phyloP scores from a whole-genome alignment of 1,140 invertebrate genomes.

The Drosophila nigromelanica region DNA sequence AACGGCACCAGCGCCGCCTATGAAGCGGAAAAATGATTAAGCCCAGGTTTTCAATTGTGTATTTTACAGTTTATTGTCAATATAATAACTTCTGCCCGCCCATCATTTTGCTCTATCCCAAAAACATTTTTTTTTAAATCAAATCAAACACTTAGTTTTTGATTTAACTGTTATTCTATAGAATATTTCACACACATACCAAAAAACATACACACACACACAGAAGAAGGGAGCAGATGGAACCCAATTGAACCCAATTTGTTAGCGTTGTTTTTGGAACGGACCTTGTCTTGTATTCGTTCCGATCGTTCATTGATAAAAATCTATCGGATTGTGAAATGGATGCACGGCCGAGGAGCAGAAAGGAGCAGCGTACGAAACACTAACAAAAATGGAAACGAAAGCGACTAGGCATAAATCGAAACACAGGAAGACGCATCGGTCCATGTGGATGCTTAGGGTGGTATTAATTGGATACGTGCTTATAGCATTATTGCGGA shows the following conservation, averaged over 20 bases:
- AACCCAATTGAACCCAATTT: no score
- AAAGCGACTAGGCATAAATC: no score
- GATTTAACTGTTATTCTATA: no score
- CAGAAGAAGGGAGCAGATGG: not conserved
- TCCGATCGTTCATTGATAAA: not conserved
- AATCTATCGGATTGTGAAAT: not conserved
- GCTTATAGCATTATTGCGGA: constrained; percentile 32
- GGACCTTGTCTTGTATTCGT: not conserved
- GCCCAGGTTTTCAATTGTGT: no score
- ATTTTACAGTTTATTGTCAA: not conserved
- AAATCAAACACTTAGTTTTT: no score
- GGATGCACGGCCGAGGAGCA: not conserved
- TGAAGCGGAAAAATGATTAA: constrained; percentile 1
- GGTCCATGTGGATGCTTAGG: not conserved
- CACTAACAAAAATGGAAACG: not conserved
- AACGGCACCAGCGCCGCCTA: not conserved
- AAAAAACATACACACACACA: not conserved
- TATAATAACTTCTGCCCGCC: no score
- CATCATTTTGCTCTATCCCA: no score
- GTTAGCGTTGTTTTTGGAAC: not conserved
- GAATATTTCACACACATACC: no score
- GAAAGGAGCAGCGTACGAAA: not conserved
- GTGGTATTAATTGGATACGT: constrained; percentile 21
- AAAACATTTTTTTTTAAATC: no score
- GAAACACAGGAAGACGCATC: not conserved